phyloP scores from a whole-genome alignment of 2,888 invertebrate species.

The Cosmopolites sordidus region DNA sequence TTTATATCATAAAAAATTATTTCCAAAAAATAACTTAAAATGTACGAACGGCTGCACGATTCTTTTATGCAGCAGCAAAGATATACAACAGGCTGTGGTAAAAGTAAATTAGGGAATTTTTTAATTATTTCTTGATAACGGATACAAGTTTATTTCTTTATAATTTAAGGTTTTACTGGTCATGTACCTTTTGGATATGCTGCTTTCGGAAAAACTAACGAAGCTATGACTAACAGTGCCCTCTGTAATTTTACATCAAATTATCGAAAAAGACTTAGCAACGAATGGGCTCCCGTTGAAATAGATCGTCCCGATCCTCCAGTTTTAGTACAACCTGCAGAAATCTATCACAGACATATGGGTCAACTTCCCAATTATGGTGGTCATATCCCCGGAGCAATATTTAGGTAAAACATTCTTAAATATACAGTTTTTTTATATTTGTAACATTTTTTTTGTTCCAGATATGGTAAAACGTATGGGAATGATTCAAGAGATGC shows the following conservation, averaged over 20 bases:
- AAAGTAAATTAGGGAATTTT: conserved; percentile 26
- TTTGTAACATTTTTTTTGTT: conserved; percentile 33
- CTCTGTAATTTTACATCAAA: conserved; percentile 72
- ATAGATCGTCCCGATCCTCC: conserved; percentile 54
- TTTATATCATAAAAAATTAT: too few relatives aligned
- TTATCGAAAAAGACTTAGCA: conserved; percentile 66
- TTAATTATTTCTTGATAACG: too few relatives aligned
- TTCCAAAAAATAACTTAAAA: too few relatives aligned
- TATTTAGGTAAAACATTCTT: conserved; percentile 67
- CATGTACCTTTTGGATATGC: conserved; percentile 64
- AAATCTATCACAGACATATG: conserved; percentile 69
- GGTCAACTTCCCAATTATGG: conserved; percentile 74
- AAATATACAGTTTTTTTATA: too few relatives aligned
- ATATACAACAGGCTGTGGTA: conserved; percentile 35
- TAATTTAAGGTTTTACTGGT: conserved; percentile 57
- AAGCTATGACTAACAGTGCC: conserved; percentile 65
- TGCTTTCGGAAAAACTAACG: conserved; percentile 61
- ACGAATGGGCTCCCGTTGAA: conserved; percentile 70
- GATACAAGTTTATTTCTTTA: not conserved
- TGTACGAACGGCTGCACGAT: conserved; percentile 42
- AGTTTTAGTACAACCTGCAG: conserved; percentile 51
- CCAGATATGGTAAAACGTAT: conserved; percentile 69
- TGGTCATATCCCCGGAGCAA: conserved; percentile 72
- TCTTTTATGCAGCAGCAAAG: conserved; percentile 43
- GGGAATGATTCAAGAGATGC: conserved; percentile 71